Conservation (phyloP, 2,113 vertebrate genomes). For the Diphyllodes magnificus region DNA sequence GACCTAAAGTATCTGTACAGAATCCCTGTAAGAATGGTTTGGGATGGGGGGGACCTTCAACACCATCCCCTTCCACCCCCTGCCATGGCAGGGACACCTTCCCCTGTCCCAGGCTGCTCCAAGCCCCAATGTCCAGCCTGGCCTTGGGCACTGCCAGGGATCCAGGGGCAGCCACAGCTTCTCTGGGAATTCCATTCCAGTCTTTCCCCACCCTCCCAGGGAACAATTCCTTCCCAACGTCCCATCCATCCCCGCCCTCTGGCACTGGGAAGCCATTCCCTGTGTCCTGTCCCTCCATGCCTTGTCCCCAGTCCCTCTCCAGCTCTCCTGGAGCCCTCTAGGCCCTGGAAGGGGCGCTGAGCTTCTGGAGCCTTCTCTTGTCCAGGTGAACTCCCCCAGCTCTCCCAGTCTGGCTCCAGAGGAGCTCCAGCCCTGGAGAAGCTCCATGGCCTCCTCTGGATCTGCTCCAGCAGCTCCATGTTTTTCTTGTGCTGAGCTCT, state of each 20-base stretch:
- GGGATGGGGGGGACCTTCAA: no score
- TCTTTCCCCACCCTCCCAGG: not conserved
- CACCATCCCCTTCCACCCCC: no score
- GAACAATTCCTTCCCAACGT: not conserved
- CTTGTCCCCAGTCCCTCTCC: not conserved
- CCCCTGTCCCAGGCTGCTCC: not conserved
- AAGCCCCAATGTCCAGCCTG: not conserved
- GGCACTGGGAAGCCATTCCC: not conserved
- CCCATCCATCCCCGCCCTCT: not conserved
- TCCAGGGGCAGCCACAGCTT: not conserved
- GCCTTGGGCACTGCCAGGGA: not conserved
- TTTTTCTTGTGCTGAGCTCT: not conserved
- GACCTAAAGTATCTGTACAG: no score
- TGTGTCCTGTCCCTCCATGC: fast-evolving
- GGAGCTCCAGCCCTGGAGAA: not conserved
- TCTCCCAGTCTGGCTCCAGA: not conserved
- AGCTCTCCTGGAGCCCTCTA: not conserved
- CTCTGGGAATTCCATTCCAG: not conserved
- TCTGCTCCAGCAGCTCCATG: not conserved
- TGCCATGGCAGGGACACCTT: not conserved
- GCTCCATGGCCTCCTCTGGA: not conserved
- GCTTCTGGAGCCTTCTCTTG: not conserved
- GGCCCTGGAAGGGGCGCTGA: not conserved
- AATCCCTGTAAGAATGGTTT: no score
- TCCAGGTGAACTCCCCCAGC: not conserved